A percentile compares a stretch with the other conserved stretches of the same genome.
Evolutionary conservation across 1,140 invertebrate species (phyloP).

Genomic region (Limonius californicus): DNA sequence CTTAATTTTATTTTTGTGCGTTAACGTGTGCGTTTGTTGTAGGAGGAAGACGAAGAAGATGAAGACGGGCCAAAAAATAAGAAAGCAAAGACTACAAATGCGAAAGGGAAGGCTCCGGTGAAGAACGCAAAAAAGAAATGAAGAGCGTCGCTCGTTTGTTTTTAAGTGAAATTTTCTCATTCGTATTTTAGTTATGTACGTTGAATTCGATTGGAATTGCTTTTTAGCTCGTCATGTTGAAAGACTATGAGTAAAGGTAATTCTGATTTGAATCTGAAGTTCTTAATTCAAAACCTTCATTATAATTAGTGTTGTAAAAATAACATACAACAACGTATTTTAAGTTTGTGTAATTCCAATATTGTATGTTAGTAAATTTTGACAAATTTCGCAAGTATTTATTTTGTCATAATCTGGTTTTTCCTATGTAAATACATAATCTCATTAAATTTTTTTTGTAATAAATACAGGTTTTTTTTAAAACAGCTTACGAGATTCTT

Average conservation of each 20-base stretch:
- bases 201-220: conserved; percentile 2
- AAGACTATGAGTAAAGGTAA: background rate
- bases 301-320: background rate
- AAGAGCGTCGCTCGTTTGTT: background rate
- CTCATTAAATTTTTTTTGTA: conserved; percentile 24
- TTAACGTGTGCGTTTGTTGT: conserved; percentile 29
- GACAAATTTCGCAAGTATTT: conserved; percentile 17
- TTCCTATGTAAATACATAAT: conserved; percentile 25
- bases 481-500: too few relatives aligned
- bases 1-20: background rate
- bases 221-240: background rate
- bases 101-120: conserved; percentile 49
- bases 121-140: conserved; percentile 15
- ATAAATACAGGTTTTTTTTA: background rate
- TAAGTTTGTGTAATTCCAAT: conserved; percentile 3
- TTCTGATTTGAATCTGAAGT: background rate
- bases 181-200: conserved; percentile 13
- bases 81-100: conserved; percentile 61
- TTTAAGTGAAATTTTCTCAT: conserved; percentile 10
- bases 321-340: background rate
- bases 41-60: conserved; percentile 61
- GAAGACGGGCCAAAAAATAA: conserved; percentile 62
- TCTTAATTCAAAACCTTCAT: background rate
- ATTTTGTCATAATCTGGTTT: conserved; percentile 21
- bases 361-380: conserved; percentile 3